phyloP scores from a whole-genome alignment of 2,797 vertebrate species.

The Sebastes matsubarae region DNA sequence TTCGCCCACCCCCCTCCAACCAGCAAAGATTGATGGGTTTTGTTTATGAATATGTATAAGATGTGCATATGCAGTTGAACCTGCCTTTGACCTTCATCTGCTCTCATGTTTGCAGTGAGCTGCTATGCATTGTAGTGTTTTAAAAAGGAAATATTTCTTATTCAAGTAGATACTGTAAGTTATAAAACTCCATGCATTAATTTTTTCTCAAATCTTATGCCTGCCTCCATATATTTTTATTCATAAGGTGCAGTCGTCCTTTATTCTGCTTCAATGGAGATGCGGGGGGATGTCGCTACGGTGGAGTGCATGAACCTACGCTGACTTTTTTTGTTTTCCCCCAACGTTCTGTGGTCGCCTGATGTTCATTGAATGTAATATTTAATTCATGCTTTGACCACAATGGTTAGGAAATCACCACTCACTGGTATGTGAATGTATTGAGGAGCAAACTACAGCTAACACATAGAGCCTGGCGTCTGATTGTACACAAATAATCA shows the following conservation, averaged over 20 bases:
- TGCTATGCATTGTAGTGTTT: conserved; percentile 21
- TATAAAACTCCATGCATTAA: background rate
- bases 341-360: background rate
- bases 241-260: background rate
- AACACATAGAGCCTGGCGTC: background rate
- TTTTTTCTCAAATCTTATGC: conserved; percentile 16
- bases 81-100: conserved; percentile 80
- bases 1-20: conserved; percentile 47
- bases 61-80: conserved; percentile 75
- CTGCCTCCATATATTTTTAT: conserved; percentile 10
- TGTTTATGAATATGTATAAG: conserved; percentile 79
- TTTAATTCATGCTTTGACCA: conserved; percentile 39
- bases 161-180: conserved; percentile 30
- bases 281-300: background rate
- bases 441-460: background rate
- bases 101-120: conserved; percentile 47
- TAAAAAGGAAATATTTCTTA: conserved; percentile 25
- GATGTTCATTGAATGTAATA: conserved; percentile 12
- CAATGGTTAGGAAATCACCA: conserved; percentile 18
- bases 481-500: background rate
- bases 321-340: background rate
- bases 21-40: conserved; percentile 76
- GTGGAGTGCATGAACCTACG: conserved; percentile 1
- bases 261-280: conserved; percentile 15
- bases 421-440: background rate